A percentile compares a stretch with the other conserved stretches of the same genome.
Conservation (phyloP, 2,888 invertebrate species). For the Gerosis bhagava region DNA sequence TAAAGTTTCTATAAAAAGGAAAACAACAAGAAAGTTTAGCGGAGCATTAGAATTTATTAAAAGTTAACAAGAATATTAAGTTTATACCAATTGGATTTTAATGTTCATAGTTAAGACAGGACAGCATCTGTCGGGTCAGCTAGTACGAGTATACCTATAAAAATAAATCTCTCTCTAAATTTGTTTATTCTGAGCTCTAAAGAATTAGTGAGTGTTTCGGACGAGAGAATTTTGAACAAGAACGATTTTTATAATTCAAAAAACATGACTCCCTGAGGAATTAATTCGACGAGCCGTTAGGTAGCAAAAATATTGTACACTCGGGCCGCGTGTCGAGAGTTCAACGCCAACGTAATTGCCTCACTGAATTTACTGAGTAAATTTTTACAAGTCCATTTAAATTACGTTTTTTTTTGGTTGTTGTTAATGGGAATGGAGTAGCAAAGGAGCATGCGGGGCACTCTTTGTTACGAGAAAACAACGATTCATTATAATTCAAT, state of each 20-base stretch:
- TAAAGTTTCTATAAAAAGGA: too few relatives aligned
- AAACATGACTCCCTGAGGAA: constrained; percentile 9
- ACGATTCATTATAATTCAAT: too few relatives aligned
- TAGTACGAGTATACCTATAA: constrained; percentile 17
- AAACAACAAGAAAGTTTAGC: too few relatives aligned
- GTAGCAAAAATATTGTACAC: constrained; percentile 27
- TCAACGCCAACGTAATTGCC: constrained; percentile 21
- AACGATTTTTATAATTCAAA: constrained; percentile 18
- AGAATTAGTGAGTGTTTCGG: constrained; percentile 5
- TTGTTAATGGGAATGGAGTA: too few relatives aligned
- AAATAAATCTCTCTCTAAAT: constrained; percentile 7
- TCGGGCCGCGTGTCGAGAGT: constrained; percentile 31
- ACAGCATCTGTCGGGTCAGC: too few relatives aligned
- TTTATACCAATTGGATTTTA: too few relatives aligned
- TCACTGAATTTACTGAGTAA: background rate
- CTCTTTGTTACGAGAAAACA: too few relatives aligned
- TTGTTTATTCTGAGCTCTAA: constrained; percentile 14
- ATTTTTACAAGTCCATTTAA: constrained; percentile 1
- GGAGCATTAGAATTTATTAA: too few relatives aligned
- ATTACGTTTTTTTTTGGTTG: too few relatives aligned
- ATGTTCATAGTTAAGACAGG: too few relatives aligned
- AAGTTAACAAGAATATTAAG: too few relatives aligned
- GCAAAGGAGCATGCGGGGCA: too few relatives aligned
- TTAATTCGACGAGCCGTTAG: constrained; percentile 14
- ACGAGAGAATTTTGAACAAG: constrained; percentile 4